Evolutionary conservation across 2,888 invertebrate species (phyloP).

Genomic region (Drosophila setosimentum): DNA sequence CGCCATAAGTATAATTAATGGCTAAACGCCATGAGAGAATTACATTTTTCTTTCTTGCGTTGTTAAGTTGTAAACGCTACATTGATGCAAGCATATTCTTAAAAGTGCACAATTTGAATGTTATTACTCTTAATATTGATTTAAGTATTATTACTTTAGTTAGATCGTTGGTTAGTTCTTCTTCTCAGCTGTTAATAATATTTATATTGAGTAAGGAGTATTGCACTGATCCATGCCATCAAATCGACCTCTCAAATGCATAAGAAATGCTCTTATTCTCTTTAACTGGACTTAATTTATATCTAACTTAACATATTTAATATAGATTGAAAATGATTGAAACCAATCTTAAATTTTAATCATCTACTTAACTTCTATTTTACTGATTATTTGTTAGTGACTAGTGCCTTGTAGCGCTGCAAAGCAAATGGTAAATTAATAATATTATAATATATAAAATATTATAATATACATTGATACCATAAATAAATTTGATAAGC

Average conservation of each 20-base stretch:
- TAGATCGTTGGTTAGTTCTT: too few species aligned
- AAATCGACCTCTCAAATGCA: background rate
- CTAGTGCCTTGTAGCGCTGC: background rate
- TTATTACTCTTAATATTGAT: background rate
- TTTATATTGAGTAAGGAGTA: background rate
- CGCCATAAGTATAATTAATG: conserved; percentile 50
- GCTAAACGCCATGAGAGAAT: conserved; percentile 37
- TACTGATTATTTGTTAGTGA: background rate
- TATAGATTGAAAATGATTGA: background rate
- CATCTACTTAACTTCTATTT: background rate
- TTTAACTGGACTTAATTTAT: background rate
- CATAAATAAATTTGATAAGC: background rate
- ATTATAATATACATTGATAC: background rate
- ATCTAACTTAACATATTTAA: background rate
- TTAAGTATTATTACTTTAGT: too few species aligned
- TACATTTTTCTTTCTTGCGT: conserved; percentile 11
- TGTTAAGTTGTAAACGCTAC: conserved; percentile 6
- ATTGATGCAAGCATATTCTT: background rate
- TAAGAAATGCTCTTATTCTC: background rate
- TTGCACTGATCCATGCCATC: background rate
- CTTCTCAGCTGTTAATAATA: too few species aligned
- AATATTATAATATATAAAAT: background rate
- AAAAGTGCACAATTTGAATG: background rate
- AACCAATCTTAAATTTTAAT: background rate
- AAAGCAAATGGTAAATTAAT: background rate